Percentiles rank a stretch among this genome's conserved stretches.
Evolutionary conservation across 2,888 invertebrate genomes (phyloP).

Genomic region (Norana najaformis): DNA sequence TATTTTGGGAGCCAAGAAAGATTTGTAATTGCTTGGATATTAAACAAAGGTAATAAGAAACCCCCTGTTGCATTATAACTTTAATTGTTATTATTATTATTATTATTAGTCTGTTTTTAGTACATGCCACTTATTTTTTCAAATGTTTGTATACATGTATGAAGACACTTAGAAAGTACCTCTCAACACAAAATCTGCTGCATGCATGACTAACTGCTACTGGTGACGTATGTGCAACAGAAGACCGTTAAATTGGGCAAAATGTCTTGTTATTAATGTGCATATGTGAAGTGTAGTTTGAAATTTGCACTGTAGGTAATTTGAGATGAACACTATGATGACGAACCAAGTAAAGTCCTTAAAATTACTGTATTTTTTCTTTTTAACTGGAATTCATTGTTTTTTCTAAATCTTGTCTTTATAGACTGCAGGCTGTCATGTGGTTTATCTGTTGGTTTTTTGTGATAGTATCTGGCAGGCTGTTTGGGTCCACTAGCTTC

Average conservation of each 20-base stretch:
- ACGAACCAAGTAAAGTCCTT: background rate
- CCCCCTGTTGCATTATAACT: background rate
- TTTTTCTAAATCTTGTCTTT: background rate
- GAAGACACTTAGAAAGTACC: background rate
- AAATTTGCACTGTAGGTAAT: background rate
- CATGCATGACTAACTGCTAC: background rate
- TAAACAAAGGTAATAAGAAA: background rate
- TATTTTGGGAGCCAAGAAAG: background rate
- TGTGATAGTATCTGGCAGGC: background rate
- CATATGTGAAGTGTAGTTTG: background rate
- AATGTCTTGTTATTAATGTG: background rate
- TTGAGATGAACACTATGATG: background rate
- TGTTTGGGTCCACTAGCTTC: background rate
- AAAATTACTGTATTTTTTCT: background rate
- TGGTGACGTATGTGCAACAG: background rate
- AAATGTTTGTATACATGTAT: background rate
- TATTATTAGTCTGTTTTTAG: no score
- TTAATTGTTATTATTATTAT: background rate
- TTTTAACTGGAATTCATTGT: background rate
- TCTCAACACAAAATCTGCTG: background rate
- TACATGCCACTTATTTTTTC: background rate
- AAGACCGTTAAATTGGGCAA: background rate
- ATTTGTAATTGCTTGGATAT: background rate
- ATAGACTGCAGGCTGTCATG: background rate
- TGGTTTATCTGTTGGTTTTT: background rate